Evolutionary conservation across 2,113 vertebrate species (phyloP).

Genomic region (Tachuris rubrigastra): DNA sequence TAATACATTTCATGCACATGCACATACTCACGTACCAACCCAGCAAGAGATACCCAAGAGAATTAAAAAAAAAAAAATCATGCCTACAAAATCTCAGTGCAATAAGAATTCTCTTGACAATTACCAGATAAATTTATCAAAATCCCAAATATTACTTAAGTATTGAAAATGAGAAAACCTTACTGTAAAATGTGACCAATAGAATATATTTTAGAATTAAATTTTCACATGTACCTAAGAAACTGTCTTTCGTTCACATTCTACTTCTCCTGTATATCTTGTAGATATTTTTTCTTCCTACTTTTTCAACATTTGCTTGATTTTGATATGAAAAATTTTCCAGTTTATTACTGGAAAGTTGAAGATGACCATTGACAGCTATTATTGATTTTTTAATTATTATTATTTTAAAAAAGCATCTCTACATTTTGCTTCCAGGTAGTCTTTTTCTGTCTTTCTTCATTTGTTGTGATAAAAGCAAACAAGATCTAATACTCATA

Average conservation of each 20-base stretch:
- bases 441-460: not conserved
- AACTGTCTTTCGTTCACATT: not conserved
- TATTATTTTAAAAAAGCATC: not conserved
- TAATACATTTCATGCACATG: not conserved
- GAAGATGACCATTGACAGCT: not conserved
- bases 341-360: not conserved
- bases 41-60: not conserved
- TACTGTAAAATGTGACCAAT: not conserved
- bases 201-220: not conserved
- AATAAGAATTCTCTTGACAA: not conserved
- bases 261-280: not conserved
- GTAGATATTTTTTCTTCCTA: not conserved
- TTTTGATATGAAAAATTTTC: not conserved
- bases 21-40: fast-evolving
- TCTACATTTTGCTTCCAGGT: not conserved
- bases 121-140: not conserved
- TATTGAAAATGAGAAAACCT: not conserved
- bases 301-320: not conserved
- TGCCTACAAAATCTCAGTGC: not conserved
- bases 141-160: not conserved
- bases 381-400: not conserved
- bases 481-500: not conserved
- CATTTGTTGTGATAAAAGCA: not conserved
- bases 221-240: not conserved
- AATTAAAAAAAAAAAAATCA: not conserved